Evolutionary conservation across 2,888 invertebrate species (phyloP), one percentile per base, ranked within the genome.

Genomic region (Halictus ligatus): DNA sequence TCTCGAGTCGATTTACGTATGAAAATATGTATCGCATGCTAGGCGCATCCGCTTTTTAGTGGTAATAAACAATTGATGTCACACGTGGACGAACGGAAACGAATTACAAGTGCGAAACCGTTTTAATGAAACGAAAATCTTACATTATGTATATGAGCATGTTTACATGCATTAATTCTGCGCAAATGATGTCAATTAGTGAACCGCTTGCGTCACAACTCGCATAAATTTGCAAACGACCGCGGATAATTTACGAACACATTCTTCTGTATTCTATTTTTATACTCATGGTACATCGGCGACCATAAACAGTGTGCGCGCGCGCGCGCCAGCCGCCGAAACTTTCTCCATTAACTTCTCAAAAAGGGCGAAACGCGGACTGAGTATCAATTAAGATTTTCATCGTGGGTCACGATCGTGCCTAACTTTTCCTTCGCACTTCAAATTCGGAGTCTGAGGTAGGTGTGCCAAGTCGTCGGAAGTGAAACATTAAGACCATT

Each of bases 391-490:
- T 69, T 40, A 69, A 40, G 69, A 69, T 69, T 40, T 69, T 40
- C 69, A n/a, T 43, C 69, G 10, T 7, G 58, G 46, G n/a, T 6
- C 7, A 29, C 40, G 71, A 72, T 50, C 29, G 75, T 29, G n/a
- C 15, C n/a, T 29, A 60, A 72, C 29, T 60, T 75, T 60, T 67
- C 29, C 48, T 25, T 15, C 18, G n/a, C 67, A n/a, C 54, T 40
- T 13, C 50, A n/a, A 21, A 75, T 64, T 80, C n/a, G 48, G n/a
- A 75, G 50, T 2, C 80, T 13, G 71, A 71, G 43, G 71, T 6
- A 78, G 54, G 81, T 64, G 83, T 64, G 81, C 83, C 75, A 72
- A 75, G 83, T 64, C 76, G 75, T 64, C 71, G 81, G 75, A 35
- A 75, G 83, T 75, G 8, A 75, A 69, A 84, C 78, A 75, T 77